Evolutionary conservation across 2,888 invertebrate species (phyloP).

Genomic region (Polia nebulosa): DNA sequence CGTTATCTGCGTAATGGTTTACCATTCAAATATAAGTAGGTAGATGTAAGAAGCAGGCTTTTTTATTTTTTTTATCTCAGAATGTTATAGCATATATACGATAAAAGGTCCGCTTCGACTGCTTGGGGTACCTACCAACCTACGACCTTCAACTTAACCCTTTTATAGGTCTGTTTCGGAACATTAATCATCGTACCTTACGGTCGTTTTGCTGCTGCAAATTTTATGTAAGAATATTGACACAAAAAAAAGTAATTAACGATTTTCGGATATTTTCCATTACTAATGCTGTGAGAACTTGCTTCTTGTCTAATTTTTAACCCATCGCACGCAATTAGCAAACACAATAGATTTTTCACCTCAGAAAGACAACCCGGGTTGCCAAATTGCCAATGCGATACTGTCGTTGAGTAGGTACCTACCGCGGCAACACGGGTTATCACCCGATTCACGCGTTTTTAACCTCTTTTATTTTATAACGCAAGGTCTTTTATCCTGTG

Average conservation of each 20-base stretch:
- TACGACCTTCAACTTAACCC: not conserved
- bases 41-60: not conserved
- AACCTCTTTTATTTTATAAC: no score
- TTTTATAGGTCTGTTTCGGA: not conserved
- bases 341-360: no score
- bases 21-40: slow-evolving; percentile 4
- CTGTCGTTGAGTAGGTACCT: no score
- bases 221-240: not conserved
- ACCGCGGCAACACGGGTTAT: no score
- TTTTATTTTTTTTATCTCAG: no score
- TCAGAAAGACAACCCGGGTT: no score
- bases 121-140: not conserved
- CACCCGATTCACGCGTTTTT: no score
- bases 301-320: no score
- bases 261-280: not conserved
- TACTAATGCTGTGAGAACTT: not conserved
- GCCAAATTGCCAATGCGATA: no score
- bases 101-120: not conserved
- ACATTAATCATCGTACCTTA: not conserved
- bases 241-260: not conserved
- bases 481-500: no score
- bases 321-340: no score
- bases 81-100: not conserved
- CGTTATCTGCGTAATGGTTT: slow-evolving; percentile 25
- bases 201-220: not conserved